These are phyloP conservation scores for Nysson spinosus DNA, from an alignment of 2,888 invertebrate species.

Conservation along the genomic window DNA sequence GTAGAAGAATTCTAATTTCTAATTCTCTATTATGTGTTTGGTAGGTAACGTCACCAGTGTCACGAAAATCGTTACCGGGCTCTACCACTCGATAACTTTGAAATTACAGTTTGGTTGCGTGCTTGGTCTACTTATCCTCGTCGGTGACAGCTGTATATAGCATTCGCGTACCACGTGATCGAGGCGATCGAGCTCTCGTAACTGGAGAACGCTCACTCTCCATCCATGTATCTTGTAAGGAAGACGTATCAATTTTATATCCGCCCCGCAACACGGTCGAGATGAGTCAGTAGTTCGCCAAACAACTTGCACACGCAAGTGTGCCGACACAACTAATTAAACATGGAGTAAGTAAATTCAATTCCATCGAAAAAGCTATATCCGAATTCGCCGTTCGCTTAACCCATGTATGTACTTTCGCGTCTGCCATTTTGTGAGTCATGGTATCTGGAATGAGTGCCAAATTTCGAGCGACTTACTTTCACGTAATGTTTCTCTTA, in stretches of 20 bases:
- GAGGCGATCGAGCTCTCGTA: conserved; percentile 28
- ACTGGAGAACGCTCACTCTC: conserved; percentile 63
- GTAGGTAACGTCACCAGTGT: no score
- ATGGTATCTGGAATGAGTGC: conserved; percentile 4
- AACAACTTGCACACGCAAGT: conserved; percentile 85
- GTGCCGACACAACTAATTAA: conserved; percentile 82
- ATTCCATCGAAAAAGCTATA: conserved; percentile 6
- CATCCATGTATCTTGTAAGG: conserved; percentile 72
- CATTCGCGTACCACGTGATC: conserved; percentile 58
- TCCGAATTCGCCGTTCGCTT: neutral
- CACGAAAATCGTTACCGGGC: no score
- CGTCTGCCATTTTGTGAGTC: conserved; percentile 65
- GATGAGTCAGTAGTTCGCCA: conserved; percentile 86
- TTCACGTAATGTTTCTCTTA: neutral
- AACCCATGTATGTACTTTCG: neutral
- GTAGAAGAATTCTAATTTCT: no score
- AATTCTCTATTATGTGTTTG: no score
- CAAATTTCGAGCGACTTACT: neutral
- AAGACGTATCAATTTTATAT: conserved; percentile 77
- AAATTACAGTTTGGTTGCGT: no score
- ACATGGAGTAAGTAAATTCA: conserved; percentile 83
- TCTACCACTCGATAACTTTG: no score
- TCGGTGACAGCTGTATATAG: no score
- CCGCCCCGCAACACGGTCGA: conserved; percentile 80
- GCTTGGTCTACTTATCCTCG: no score